phyloP scores from a whole-genome alignment of 2,888 invertebrate genomes.

The Tiliacea citrago region DNA sequence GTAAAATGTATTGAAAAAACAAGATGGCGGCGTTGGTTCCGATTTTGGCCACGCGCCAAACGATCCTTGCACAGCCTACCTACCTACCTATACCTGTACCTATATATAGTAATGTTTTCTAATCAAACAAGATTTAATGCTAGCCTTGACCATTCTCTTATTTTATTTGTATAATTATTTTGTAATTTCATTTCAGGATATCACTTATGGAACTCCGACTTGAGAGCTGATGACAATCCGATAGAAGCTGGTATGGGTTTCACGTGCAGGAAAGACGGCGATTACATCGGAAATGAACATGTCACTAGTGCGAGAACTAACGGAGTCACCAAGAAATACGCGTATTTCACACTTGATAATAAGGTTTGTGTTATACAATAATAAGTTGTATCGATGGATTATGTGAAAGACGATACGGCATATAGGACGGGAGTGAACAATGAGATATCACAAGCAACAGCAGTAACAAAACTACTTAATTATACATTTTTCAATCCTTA shows the following conservation, averaged over 20 bases:
- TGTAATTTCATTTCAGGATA: constrained; percentile 90
- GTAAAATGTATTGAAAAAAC: too few species aligned
- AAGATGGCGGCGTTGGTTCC: too few species aligned
- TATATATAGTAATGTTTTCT: neutral
- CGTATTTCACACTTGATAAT: constrained; percentile 93
- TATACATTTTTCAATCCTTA: too few species aligned
- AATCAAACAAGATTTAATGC: neutral
- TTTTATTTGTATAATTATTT: neutral
- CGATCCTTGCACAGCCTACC: too few species aligned
- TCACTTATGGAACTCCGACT: constrained; percentile 96
- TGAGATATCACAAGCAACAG: too few species aligned
- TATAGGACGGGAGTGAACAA: neutral
- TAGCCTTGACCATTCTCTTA: neutral
- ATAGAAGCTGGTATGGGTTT: constrained; percentile 95
- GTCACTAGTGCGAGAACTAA: constrained; percentile 92
- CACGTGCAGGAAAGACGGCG: constrained; percentile 94
- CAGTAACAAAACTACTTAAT: too few species aligned
- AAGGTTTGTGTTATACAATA: constrained; percentile 80
- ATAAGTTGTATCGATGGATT: neutral
- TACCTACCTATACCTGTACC: too few species aligned
- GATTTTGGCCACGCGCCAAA: too few species aligned
- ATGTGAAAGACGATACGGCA: too few species aligned
- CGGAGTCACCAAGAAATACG: constrained; percentile 94
- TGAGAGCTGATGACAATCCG: constrained; percentile 96
- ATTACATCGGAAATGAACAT: constrained; percentile 94